Conservation (phyloP, 1,140 invertebrate species). For the Tetragnatha versicolor region DNA sequence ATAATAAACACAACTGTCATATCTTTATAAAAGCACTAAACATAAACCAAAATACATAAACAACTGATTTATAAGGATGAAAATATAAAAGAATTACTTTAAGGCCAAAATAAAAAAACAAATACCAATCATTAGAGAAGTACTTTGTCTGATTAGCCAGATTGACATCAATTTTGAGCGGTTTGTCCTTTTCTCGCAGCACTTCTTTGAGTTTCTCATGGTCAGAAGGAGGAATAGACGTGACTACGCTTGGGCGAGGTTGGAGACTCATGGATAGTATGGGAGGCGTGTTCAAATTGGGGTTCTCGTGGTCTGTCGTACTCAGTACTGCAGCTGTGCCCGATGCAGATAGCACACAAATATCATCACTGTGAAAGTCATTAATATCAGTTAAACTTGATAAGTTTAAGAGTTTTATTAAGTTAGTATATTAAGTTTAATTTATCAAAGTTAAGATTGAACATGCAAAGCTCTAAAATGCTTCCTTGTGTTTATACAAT, state of each 20-base stretch:
- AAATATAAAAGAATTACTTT: no score
- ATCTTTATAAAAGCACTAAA: no score
- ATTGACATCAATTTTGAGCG: constrained; percentile 54
- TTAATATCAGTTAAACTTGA: no score
- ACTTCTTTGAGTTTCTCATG: constrained; percentile 46
- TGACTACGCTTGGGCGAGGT: constrained; percentile 37
- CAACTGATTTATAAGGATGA: no score
- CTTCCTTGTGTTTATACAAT: no score
- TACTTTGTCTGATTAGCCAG: constrained; percentile 49
- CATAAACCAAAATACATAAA: no score
- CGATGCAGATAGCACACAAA: constrained; percentile 89
- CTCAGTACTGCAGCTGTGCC: constrained; percentile 90
- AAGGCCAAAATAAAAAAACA: no score
- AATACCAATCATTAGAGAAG: constrained; percentile 39
- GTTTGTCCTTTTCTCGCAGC: constrained; percentile 59
- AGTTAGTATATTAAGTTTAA: no score
- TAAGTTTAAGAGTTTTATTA: no score
- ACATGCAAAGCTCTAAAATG: no score
- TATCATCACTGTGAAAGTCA: constrained; percentile 85
- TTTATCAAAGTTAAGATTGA: no score
- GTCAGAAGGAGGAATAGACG: not conserved
- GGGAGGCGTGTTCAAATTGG: constrained; percentile 26
- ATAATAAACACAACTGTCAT: no score
- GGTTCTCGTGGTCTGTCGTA: constrained; percentile 47
- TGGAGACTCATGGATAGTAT: constrained; percentile 26